Base-by-base conservation (phyloP, 2,888 invertebrate species). In the Epinotia nisella region DNA sequence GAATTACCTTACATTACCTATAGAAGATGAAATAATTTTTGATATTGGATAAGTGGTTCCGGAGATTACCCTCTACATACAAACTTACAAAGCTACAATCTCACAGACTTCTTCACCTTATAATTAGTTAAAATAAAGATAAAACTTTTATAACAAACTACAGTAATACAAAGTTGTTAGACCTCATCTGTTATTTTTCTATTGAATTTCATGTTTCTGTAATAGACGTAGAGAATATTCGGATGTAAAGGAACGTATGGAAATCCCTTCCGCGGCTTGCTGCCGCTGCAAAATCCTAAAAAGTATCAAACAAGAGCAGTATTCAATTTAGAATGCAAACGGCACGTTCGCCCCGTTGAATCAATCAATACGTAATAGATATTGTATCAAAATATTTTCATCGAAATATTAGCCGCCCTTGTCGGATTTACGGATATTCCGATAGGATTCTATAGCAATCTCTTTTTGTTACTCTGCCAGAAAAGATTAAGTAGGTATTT, bases 381-480 rank as follows among this genome's bases (percentile, higher is more conserved):
- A 78, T 78, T 78, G 79, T 78, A 81, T 81, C 79, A 81, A 81
- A 85, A 82, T 84, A 83, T 84, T 83, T 82, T 82, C 81, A 83
- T 79, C 78, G 76, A 78, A 81, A 81, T 82, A 75, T 74, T 69
- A 70, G 74, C 61, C 55, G 66, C 79, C 76, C 81, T 82, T 82
- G 82, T 82, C 78, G 79, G 80, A 81, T 83, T 80, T 82, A 78
- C 80, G 81, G 85, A 87, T 85, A 87, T 84, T 85, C 81, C 79
- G 80, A 79, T 79, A 82, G 87, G 86, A 88, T 88, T 88, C 87
- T 85, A 85, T 82, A 82, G 81, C 83, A 86, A 88, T 87, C 86
- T 87, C 85, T 86, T 88, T 87, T 87, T 86, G 87, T 86, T 85
- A 82, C 82, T 81, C 79, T 83, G 82, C 84, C 85, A 84, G 82